Evolutionary conservation across 2,888 invertebrate species (phyloP).

Genomic region (Tholera decimalis): DNA sequence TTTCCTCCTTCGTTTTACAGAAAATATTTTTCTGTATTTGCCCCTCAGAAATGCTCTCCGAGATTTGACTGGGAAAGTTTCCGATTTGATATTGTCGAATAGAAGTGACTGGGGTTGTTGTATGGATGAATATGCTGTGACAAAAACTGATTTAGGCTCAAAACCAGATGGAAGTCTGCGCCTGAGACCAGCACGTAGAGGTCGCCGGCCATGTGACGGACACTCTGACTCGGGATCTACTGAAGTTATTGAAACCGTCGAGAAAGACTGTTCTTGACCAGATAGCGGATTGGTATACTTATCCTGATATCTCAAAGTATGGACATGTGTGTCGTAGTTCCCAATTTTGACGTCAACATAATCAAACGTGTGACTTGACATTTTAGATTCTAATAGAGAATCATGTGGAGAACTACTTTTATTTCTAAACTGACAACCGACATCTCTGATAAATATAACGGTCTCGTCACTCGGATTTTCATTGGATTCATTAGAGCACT

Average conservation of each 20-base stretch:
- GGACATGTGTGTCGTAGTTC: slow-evolving; percentile 72
- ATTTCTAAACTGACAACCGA: slow-evolving; percentile 84
- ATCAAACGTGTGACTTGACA: slow-evolving; percentile 77
- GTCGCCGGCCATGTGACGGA: slow-evolving; percentile 72
- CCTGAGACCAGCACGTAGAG: slow-evolving; percentile 31
- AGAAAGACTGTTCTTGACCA: slow-evolving; percentile 66
- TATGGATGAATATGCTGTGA: slow-evolving; percentile 69
- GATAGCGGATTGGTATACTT: slow-evolving; percentile 77
- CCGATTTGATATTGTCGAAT: slow-evolving; percentile 44
- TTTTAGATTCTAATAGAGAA: slow-evolving; percentile 70
- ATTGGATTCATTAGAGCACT: slow-evolving; percentile 54
- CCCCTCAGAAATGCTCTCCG: slow-evolving; percentile 72
- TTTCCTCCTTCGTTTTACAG: slow-evolving; percentile 73
- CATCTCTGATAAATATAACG: slow-evolving; percentile 84
- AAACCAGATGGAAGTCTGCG: slow-evolving; percentile 67
- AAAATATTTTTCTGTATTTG: slow-evolving; percentile 78
- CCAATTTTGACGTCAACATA: slow-evolving; percentile 69
- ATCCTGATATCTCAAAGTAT: slow-evolving; percentile 80
- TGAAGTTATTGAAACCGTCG: slow-evolving; percentile 73
- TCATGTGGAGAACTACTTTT: slow-evolving; percentile 70
- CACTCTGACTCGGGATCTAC: slow-evolving; percentile 73
- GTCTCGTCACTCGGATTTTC: slow-evolving; percentile 70
- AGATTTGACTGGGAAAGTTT: slow-evolving; percentile 68
- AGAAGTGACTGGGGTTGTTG: slow-evolving; percentile 14
- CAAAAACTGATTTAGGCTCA: slow-evolving; percentile 69